Evolutionary conservation across 2,888 invertebrate species (phyloP).

Genomic region (Hirtodrosophila histrioides): DNA sequence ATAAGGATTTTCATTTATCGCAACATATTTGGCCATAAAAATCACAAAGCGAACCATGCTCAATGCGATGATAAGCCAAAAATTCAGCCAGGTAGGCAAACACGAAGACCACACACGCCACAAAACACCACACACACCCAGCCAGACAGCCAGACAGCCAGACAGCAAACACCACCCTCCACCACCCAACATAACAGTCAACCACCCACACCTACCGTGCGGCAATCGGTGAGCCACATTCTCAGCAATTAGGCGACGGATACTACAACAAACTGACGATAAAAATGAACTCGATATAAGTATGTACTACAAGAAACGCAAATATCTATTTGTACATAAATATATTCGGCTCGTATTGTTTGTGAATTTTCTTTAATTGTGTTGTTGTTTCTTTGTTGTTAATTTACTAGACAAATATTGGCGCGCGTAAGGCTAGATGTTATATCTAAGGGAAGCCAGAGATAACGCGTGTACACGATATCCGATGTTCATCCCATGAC

Average conservation of each 20-base stretch:
- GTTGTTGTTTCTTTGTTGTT: conserved; percentile 3
- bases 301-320: too few species aligned
- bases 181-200: background rate
- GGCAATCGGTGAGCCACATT: conserved; percentile 71
- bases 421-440: conserved; percentile 25
- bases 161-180: conserved; percentile 2
- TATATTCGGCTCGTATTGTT: conserved; percentile 2
- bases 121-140: background rate
- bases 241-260: conserved; percentile 27
- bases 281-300: conserved; percentile 16
- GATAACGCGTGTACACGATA: conserved; percentile 50
- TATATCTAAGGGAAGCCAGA: conserved; percentile 11
- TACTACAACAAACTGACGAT: conserved; percentile 16
- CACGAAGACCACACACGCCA: background rate
- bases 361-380: background rate
- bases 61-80: conserved; percentile 34
- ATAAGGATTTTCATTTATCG: conserved; percentile 24
- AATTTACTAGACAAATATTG: conserved; percentile 17
- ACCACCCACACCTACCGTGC: conserved; percentile 60
- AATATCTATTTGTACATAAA: too few species aligned
- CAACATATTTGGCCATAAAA: conserved; percentile 5
- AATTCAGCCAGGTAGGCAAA: background rate
- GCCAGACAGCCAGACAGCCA: background rate
- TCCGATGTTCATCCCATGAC: conserved; percentile 73
- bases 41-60: conserved; percentile 6